Evolutionary conservation across 1,140 invertebrate species (phyloP).

Genomic region (Notospermus geniculatus): DNA sequence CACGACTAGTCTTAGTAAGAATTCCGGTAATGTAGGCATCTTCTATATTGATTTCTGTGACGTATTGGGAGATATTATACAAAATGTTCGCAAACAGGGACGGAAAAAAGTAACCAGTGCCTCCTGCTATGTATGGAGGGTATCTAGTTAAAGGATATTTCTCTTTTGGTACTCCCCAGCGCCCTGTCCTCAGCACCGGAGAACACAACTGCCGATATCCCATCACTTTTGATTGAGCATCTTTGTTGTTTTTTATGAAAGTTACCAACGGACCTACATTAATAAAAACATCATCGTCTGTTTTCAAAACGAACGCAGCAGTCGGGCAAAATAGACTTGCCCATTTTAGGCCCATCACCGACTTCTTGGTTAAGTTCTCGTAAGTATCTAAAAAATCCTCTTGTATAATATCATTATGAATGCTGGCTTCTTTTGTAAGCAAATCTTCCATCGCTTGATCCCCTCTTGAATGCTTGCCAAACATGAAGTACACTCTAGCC

Average conservation of each 20-base stretch:
- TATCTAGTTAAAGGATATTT: conserved; percentile 48
- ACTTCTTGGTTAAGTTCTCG: conserved; percentile 81
- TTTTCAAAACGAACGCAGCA: conserved; percentile 59
- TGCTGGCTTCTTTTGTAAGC: background rate
- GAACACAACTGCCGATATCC: conserved; percentile 19
- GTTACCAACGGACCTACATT: conserved; percentile 36
- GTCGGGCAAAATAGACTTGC: conserved; percentile 63
- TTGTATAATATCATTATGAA: conserved; percentile 68
- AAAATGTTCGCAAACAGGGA: conserved; percentile 44
- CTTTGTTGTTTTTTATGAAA: background rate
- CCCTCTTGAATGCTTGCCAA: conserved; percentile 6
- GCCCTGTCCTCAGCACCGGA: conserved; percentile 15
- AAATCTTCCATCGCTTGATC: background rate
- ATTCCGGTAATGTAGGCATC: conserved; percentile 55
- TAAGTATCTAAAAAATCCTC: conserved; percentile 77
- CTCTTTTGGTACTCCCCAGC: conserved; percentile 49
- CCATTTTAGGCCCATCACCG: conserved; percentile 79
- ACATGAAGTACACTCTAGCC: conserved; percentile 21
- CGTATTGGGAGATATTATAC: conserved; percentile 31
- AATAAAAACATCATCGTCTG: conserved; percentile 60
- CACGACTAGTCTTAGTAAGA: too few species aligned
- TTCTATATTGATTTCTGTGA: conserved; percentile 52
- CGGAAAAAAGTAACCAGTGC: conserved; percentile 52
- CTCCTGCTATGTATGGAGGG: conserved; percentile 54
- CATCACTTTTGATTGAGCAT: background rate